A percentile compares a stretch with the other conserved stretches of the same genome.
Evolutionary conservation across 1,140 invertebrate genomes (phyloP).

Genomic region (Drosophila arawakana): DNA sequence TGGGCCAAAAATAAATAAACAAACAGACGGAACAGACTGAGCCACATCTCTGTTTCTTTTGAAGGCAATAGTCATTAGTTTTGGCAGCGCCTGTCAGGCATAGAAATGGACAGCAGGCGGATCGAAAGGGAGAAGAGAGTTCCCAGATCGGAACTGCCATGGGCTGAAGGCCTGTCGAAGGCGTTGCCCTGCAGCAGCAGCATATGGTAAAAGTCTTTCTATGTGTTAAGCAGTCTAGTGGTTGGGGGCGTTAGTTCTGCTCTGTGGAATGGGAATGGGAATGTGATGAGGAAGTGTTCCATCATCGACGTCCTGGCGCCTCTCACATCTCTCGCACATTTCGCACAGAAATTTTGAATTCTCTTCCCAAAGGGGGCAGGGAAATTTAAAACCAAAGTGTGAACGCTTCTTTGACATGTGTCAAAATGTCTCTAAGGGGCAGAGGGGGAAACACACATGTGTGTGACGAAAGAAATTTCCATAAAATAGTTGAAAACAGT

Average conservation of each 20-base stretch:
- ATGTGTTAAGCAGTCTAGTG: conserved; percentile 28
- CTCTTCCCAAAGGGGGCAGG: too few species aligned
- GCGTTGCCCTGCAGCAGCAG: conserved; percentile 34
- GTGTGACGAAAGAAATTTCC: too few species aligned
- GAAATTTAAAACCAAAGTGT: conserved; percentile 54
- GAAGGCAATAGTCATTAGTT: conserved; percentile 75
- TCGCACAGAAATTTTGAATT: conserved; percentile 28
- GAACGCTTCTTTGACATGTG: conserved; percentile 64
- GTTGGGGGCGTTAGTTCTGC: conserved; percentile 13
- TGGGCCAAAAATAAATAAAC: conserved; percentile 73
- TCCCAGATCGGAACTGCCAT: conserved; percentile 8
- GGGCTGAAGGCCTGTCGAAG: conserved; percentile 21
- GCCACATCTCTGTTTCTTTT: conserved; percentile 60
- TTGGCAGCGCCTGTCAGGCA: conserved; percentile 44
- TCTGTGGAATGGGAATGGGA: background rate
- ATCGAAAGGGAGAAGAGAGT: background rate
- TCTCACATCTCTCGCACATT: conserved; percentile 51
- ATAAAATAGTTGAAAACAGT: too few species aligned
- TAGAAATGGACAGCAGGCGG: too few species aligned
- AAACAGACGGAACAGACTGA: conserved; percentile 43
- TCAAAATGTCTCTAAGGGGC: conserved; percentile 21
- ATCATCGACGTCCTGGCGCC: conserved; percentile 36
- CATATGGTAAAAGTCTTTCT: background rate
- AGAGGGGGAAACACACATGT: background rate
- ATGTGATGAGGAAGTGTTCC: background rate